phyloP scores from a whole-genome alignment of 2,113 vertebrate genomes.

The Rhinopomastus cyanomelas region DNA sequence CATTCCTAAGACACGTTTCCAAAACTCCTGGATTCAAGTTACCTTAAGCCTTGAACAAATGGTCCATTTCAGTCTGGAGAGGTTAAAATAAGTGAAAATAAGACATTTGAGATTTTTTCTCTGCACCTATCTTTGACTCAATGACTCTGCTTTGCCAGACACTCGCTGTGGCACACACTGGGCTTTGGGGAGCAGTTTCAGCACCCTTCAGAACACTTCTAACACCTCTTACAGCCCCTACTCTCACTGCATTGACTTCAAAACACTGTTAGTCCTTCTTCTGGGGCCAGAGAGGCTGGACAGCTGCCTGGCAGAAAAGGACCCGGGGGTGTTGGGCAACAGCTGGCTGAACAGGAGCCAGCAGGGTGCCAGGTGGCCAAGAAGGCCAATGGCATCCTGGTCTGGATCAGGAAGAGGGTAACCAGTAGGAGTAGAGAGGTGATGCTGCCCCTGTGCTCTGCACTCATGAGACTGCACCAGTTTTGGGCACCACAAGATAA shows the following conservation, averaged over 20 bases:
- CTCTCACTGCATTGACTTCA: not conserved
- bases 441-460: no score
- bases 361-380: no score
- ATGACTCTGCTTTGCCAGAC: not conserved
- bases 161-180: not conserved
- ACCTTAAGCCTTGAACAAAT: not conserved
- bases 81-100: not conserved
- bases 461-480: no score
- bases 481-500: no score
- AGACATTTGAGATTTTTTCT: not conserved
- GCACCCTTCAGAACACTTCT: not conserved
- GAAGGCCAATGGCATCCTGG: no score
- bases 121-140: not conserved
- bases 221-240: not conserved
- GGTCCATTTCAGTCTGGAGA: not conserved
- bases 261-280: not conserved
- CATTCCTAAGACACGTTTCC: not conserved
- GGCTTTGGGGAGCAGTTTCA: not conserved
- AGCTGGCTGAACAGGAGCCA: no score
- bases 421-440: no score
- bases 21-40: not conserved
- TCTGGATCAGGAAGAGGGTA: no score
- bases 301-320: no score
- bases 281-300: no score
- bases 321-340: no score